Evolutionary conservation across 1,140 invertebrate genomes (phyloP), one percentile per base, ranked within the genome.

Genomic region (Drosophila nigromelanica): DNA sequence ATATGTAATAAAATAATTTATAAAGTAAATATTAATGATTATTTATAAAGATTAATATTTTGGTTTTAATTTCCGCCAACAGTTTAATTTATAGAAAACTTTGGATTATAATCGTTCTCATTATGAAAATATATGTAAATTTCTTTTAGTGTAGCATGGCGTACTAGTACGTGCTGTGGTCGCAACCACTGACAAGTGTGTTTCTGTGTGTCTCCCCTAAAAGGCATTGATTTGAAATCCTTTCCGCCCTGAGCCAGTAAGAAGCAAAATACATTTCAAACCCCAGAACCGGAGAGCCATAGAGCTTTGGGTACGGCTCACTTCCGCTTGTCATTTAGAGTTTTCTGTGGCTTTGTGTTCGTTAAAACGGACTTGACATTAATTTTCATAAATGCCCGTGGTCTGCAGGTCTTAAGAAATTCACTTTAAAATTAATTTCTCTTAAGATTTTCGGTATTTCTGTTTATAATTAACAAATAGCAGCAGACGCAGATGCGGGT

Each of bases 371-470:
- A 71, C 51, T 67, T 73, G 67, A 73, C 75, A 76, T 87, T 86
- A 71, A 87, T 86, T 86, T 81, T 70, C 78, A 86, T 87, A 86
- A 76, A 80, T 72, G 30, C 55, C 39, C 24, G 33, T 35, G 10
- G 21, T 8, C 11, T 37, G 73, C 51, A 59, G 61, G 62, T 75
- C 82, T 78, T 27, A 55, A 78, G 81, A 86, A 86, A 50, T 89
- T 82, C 67, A 87, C 62, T 87, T 87, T 87, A 89, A 87, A 87
- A 76, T 76, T 82, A 64, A 81, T 76, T 81, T 87, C 50, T 35
- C 14, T 64, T 60, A 82, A 87, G 79, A 86, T 82, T 73, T 73
- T 18, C 55, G 5, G 5, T 14, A 21, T 45, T 80, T 78, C 40
- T 86, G 68, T 81, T 81, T 67, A 86, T 70, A 86, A 78, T 86